These are phyloP conservation scores for Ia io DNA, from an alignment of 2,113 vertebrate species.

Conservation along the genomic window DNA sequence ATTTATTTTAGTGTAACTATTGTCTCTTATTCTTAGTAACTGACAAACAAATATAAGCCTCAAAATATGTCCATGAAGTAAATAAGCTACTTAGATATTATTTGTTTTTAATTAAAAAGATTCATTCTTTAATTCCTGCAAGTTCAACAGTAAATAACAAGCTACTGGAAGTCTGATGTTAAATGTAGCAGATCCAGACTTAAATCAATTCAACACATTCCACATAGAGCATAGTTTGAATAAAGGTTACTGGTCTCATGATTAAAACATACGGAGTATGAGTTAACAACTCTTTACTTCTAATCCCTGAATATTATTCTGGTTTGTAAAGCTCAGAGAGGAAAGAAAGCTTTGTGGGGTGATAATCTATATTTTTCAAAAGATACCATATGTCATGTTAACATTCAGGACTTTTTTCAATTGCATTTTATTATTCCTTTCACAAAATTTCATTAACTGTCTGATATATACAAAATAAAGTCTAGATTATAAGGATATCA, in stretches of 20 bases:
- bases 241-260: not conserved
- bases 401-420: not conserved
- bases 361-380: constrained; percentile 15
- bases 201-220: not conserved
- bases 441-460: not conserved
- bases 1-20: not conserved
- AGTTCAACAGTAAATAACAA: not conserved
- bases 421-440: not conserved
- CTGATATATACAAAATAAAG: not conserved
- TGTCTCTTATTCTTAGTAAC: not conserved
- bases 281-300: not conserved
- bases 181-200: not conserved
- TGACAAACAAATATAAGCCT: not conserved
- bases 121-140: not conserved
- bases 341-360: not conserved
- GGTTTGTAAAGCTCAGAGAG: not conserved
- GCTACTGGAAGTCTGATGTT: not conserved
- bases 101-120: constrained; percentile 52
- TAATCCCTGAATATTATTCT: not conserved
- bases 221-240: not conserved
- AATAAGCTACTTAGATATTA: not conserved
- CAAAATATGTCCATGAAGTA: not conserved
- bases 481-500: not conserved
- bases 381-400: not conserved
- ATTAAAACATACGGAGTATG: not conserved